Conservation (phyloP, 2,888 invertebrate genomes). For the Corbicula japonica region DNA sequence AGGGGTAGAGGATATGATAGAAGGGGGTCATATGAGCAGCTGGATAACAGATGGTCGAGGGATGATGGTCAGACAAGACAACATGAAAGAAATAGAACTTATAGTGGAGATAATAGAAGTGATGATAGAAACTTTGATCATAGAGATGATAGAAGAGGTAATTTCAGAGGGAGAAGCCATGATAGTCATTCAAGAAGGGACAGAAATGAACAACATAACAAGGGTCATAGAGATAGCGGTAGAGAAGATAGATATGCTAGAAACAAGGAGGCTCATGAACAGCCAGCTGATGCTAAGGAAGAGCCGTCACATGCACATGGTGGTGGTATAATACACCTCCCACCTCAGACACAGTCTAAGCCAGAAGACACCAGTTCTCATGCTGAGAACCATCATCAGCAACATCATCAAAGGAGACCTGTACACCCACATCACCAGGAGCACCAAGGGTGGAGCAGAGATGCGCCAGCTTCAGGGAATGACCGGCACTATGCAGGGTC, state of each 20-base stretch:
- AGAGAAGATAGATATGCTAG: constrained; percentile 8
- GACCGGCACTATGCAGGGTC: constrained; percentile 61
- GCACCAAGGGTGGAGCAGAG: constrained; percentile 22
- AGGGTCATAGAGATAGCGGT: constrained; percentile 8
- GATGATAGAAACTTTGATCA: constrained; percentile 35
- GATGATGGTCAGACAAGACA: constrained; percentile 27
- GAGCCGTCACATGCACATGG: constrained; percentile 17
- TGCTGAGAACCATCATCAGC: too few relatives aligned
- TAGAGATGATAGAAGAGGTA: constrained; percentile 15
- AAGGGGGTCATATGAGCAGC: constrained; percentile 34
- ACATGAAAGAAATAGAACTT: constrained; percentile 20
- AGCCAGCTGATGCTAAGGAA: neutral
- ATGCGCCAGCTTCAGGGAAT: constrained; percentile 26
- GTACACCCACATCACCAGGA: neutral
- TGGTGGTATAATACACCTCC: constrained; percentile 72
- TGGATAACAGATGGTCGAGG: constrained; percentile 25
- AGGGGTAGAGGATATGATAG: constrained; percentile 42
- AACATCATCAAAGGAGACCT: constrained; percentile 2
- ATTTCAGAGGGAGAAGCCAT: constrained; percentile 23
- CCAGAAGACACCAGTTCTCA: constrained; percentile 6
- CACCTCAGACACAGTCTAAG: constrained; percentile 36
- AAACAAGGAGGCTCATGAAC: constrained; percentile 33
- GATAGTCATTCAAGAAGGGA: constrained; percentile 24
- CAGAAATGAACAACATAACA: constrained; percentile 43
- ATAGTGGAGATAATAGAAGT: constrained; percentile 25